Conservation (phyloP, 2,113 vertebrate species). For the Narcine bancroftii region DNA sequence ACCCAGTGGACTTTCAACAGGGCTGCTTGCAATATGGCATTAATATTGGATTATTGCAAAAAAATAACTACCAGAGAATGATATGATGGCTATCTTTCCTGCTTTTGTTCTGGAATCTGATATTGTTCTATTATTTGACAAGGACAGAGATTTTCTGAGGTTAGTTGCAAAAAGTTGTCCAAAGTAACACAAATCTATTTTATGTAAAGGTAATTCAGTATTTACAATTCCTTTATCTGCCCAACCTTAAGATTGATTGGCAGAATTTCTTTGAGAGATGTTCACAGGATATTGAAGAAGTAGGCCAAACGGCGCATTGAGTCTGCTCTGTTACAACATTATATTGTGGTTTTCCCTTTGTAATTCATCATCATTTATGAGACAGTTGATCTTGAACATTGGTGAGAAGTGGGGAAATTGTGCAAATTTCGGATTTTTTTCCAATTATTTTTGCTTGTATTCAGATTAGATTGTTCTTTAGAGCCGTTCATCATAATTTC, state of each 20-base stretch:
- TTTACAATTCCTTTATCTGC: neutral
- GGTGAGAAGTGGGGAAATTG: neutral
- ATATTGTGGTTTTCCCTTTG: neutral
- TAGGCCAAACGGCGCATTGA: too few relatives aligned
- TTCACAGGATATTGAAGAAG: too few relatives aligned
- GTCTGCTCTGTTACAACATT: too few relatives aligned
- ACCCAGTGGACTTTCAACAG: neutral
- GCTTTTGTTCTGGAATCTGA: too few relatives aligned
- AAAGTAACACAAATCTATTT: too few relatives aligned
- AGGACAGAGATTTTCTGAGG: neutral
- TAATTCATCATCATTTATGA: neutral
- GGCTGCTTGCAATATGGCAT: neutral
- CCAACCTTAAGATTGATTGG: too few relatives aligned
- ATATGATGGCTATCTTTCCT: neutral
- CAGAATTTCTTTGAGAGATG: too few relatives aligned
- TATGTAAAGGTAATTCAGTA: too few relatives aligned
- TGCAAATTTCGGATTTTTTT: neutral
- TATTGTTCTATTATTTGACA: neutral
- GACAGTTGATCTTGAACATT: neutral
- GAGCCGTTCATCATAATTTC: neutral
- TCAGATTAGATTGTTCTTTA: neutral
- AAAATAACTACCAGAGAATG: neutral
- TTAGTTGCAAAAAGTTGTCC: too few relatives aligned
- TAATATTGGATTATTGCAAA: neutral
- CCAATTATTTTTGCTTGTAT: neutral